phyloP scores from a whole-genome alignment of 2,888 invertebrate species.

The Aphidius colemani region DNA sequence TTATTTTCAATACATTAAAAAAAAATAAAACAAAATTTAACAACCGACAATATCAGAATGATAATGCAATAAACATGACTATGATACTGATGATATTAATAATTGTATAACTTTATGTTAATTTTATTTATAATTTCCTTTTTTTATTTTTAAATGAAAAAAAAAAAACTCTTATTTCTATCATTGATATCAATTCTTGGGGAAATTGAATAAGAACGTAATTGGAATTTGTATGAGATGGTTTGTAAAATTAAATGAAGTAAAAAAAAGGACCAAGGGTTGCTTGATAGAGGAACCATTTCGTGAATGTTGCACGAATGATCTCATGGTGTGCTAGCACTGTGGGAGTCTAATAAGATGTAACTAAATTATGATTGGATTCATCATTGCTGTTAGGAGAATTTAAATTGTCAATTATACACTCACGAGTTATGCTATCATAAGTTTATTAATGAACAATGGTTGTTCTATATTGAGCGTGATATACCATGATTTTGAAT shows the following conservation, averaged over 20 bases:
- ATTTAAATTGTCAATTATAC: slow-evolving; percentile 50
- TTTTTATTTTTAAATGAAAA: too few species aligned
- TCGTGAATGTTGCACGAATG: slow-evolving; percentile 53
- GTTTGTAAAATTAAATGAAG: slow-evolving; percentile 15
- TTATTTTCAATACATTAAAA: neutral
- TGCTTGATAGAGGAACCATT: slow-evolving; percentile 44
- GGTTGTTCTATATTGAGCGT: slow-evolving; percentile 52
- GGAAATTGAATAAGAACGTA: slow-evolving; percentile 4
- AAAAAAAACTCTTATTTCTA: neutral
- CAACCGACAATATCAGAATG: neutral
- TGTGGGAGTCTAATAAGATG: slow-evolving; percentile 59
- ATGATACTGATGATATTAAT: neutral
- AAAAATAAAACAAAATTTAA: neutral
- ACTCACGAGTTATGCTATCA: slow-evolving; percentile 29
- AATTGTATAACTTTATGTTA: too few species aligned
- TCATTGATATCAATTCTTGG: slow-evolving; percentile 7
- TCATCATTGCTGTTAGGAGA: slow-evolving; percentile 56
- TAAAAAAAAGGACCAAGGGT: slow-evolving; percentile 33
- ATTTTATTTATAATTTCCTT: too few species aligned
- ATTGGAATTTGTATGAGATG: slow-evolving; percentile 10
- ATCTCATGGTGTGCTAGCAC: slow-evolving; percentile 56
- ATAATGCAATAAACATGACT: neutral
- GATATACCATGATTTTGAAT: slow-evolving; percentile 56
- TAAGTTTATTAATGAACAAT: slow-evolving; percentile 43
- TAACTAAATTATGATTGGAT: slow-evolving; percentile 60